Percentiles rank a stretch among this genome's conserved stretches.
Conservation (phyloP, 2,888 invertebrate species). For the Andricus quercusramuli region DNA sequence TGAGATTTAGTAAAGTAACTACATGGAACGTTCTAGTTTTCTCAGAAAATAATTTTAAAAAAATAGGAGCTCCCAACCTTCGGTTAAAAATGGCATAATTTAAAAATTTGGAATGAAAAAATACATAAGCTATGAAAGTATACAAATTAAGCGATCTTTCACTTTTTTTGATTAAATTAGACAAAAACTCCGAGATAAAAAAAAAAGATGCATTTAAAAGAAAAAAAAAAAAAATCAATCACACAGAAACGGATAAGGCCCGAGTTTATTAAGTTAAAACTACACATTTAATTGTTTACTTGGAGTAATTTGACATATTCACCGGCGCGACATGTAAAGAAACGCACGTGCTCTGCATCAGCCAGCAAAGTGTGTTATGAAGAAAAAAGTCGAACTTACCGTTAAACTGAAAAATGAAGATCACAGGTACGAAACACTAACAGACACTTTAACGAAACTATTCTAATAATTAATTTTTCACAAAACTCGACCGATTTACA, state of each 20-base stretch:
- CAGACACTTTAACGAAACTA: constrained; percentile 1
- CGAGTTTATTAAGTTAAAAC: background rate
- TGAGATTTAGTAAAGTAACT: too few species aligned
- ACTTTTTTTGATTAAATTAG: too few species aligned
- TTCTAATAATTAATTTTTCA: background rate
- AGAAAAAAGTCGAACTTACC: constrained; percentile 7
- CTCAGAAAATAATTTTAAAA: too few species aligned
- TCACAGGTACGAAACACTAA: background rate
- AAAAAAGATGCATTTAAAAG: too few species aligned
- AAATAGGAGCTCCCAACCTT: too few species aligned
- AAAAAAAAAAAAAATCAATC: too few species aligned
- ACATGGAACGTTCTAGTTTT: too few species aligned
- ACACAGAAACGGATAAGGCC: background rate
- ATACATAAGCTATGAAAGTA: too few species aligned
- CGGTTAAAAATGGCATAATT: too few species aligned
- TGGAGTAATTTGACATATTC: background rate
- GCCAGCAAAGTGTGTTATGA: background rate
- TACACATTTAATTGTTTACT: background rate
- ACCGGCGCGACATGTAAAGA: constrained; percentile 7
- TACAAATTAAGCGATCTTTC: too few species aligned
- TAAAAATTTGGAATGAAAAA: too few species aligned
- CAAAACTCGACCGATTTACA: constrained; percentile 13
- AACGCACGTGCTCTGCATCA: constrained; percentile 16
- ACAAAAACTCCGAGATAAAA: too few species aligned
- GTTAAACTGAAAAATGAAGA: background rate